Base-by-base conservation (phyloP, 2,888 invertebrate genomes). In the Cheilosia pagana region DNA sequence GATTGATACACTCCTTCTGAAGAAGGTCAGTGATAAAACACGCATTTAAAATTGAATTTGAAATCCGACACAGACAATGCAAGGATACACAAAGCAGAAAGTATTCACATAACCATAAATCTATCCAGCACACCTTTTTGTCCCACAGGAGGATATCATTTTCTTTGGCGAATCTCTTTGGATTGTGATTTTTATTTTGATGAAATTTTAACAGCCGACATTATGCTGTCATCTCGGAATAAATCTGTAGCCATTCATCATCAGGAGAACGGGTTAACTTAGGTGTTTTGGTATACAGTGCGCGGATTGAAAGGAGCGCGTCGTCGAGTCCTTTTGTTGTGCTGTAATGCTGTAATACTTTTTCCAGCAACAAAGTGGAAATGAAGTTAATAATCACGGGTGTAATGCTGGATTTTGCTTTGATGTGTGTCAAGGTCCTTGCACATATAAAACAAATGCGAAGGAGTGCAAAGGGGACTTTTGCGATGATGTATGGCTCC, bases 161-260 rank as follows among this genome's bases (percentile, higher is more conserved):
- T 62, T 79, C 16, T 35, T 67, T 76, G 12, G 45, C 43, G 3
- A 35, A 35, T 35, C 35, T 52, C 12, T 48, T 57, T 55, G 55
- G 25, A 19, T 35, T 16, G 62, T 45, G 68, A 81, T 74, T 81
- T 72, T 68, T 62, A 57, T 62, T 75, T 67, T 60, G 50, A 75
- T 81, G 39, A 52, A 21, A 63, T 57, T 59, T 59, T 52, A 43
- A 67, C 28, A 23, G 8, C 12, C 21, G 21, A 23, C 39, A 21
- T 16, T 50, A 23, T 63, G 43, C 14, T 45, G 6, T 45, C 62
- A 14, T 53, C 43, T 31, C 35, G 52, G 8, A 6, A 4, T 45
- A 10, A 59, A 67, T 79, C 35, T 65, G 23, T 53, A 67, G 43
- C 45, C 21, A 53, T 67, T 35, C 52, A 63, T 77, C 60, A 60